Conservation (phyloP, 1,140 invertebrate species). For the Drosophila oshimai region DNA sequence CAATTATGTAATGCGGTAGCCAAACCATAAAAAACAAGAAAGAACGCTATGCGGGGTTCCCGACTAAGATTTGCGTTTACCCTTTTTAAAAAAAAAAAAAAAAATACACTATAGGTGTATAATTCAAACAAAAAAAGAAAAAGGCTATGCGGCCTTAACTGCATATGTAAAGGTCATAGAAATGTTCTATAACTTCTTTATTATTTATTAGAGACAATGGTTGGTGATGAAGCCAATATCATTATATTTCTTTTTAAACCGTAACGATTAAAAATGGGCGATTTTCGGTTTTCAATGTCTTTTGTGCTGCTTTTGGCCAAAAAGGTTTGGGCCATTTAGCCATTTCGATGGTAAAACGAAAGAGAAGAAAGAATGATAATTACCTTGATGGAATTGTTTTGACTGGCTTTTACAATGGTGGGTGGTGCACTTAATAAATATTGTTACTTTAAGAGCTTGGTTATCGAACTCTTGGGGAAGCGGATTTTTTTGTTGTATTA, state of each 20-base stretch:
- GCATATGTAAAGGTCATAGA: too few relatives aligned
- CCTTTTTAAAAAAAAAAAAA: constrained; percentile 64
- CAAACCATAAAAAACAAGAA: constrained; percentile 51
- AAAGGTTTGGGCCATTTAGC: constrained; percentile 58
- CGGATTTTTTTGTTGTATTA: too few relatives aligned
- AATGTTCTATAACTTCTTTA: too few relatives aligned
- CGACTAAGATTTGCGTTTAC: too few relatives aligned
- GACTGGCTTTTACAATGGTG: not conserved
- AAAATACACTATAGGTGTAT: constrained; percentile 18
- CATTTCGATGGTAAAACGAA: constrained; percentile 17
- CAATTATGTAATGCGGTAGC: constrained; percentile 67
- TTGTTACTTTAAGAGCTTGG: not conserved
- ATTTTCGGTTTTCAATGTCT: constrained; percentile 36
- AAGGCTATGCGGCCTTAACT: too few relatives aligned
- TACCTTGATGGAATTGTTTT: constrained; percentile 12
- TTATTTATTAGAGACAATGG: too few relatives aligned
- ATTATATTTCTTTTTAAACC: too few relatives aligned
- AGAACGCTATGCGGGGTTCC: too few relatives aligned
- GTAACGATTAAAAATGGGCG: too few relatives aligned
- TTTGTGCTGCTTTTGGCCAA: constrained; percentile 35
- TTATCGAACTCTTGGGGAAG: too few relatives aligned
- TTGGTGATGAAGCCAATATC: too few relatives aligned
- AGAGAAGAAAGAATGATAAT: constrained; percentile 22
- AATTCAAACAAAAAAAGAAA: constrained; percentile 49
- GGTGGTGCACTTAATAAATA: not conserved